Base-by-base conservation (phyloP, 2,113 vertebrate species). In the Paralichthys olivaceus region DNA sequence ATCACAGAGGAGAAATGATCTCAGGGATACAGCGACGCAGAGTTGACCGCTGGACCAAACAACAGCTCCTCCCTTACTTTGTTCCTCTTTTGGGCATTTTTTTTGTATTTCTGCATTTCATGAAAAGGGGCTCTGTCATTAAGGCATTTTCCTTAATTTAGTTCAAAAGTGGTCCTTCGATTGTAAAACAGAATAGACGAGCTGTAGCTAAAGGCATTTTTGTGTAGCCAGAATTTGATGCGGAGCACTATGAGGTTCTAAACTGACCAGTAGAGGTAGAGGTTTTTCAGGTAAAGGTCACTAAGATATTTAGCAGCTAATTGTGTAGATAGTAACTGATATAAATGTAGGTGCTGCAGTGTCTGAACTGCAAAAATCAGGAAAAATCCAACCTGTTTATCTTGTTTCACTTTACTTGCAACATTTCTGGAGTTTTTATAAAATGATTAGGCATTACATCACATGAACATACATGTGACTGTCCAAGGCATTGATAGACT, bases 251-350 rank as follows among this genome's bases (percentile, higher is more conserved):
- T 47, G 43, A 61, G 53, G 63, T 76, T 65, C 2, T 15, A 55
- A 40, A 81, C 71, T 79, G 70, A 59, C 69, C 63, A 43, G 47
- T n/a, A 19, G 47, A 66, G 40, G 19, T 12, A 59, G 54, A 60
- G 8, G 9, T 12, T 19, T 23, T 49, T 49, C 45, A 49, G 45
- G 49, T 68, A 23, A 54, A 25, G 61, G 72, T 83, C 71, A 51
- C 73, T 79, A 43, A 59, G 34, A 63, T 81, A 7, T 72, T 59
- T 23, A 45, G 84, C 89, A 87, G 82, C 87, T 84, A 84, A 78
- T 75, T 64, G 65, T 83, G 80, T 88, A 88, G 85, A 81, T 54
- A 65, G 68, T 83, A 59, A 47, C 34, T 37, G 23, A 57, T 60
- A 29, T 75, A 75, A 45, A 25, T 79, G 57, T 80, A 25, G 71